Evolutionary conservation across 1,140 invertebrate species (phyloP).

Genomic region (Arctopsyche grandis): DNA sequence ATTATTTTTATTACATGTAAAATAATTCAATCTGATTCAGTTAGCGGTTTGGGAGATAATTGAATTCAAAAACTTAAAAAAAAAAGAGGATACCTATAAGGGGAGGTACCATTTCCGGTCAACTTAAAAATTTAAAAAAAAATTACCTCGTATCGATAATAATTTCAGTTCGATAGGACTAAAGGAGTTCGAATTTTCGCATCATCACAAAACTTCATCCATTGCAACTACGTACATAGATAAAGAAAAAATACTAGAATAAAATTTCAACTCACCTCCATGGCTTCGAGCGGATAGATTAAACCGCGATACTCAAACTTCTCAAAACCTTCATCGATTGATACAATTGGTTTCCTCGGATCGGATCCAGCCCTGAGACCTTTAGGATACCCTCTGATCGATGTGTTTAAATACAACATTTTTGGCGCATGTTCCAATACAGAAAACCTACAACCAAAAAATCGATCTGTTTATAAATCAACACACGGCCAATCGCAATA

Average conservation of each 20-base stretch:
- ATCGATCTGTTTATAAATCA: not conserved
- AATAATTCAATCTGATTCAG: no score
- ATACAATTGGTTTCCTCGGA: slow-evolving; percentile 77
- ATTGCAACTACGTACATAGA: no score
- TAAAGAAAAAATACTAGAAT: no score
- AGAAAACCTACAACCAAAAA: slow-evolving; percentile 68
- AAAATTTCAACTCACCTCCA: slow-evolving; percentile 66
- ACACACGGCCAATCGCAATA: not conserved
- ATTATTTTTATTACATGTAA: no score
- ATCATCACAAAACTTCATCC: no score
- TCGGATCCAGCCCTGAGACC: slow-evolving; percentile 85
- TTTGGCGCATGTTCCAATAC: slow-evolving; percentile 78
- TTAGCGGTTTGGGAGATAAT: no score
- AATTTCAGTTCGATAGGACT: no score
- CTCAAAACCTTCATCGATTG: slow-evolving; percentile 79
- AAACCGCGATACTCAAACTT: slow-evolving; percentile 72
- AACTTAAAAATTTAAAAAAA: not conserved
- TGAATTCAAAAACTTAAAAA: no score
- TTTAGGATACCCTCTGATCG: slow-evolving; percentile 84
- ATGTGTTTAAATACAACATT: slow-evolving; percentile 84
- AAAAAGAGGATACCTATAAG: no score
- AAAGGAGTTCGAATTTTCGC: no score
- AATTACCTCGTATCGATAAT: no score
- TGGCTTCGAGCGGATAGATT: slow-evolving; percentile 69
- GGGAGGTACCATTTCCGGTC: no score